Evolutionary conservation across 2,888 invertebrate genomes (phyloP), one percentile per base, ranked within the genome.

Genomic region (Mythimna pallens): DNA sequence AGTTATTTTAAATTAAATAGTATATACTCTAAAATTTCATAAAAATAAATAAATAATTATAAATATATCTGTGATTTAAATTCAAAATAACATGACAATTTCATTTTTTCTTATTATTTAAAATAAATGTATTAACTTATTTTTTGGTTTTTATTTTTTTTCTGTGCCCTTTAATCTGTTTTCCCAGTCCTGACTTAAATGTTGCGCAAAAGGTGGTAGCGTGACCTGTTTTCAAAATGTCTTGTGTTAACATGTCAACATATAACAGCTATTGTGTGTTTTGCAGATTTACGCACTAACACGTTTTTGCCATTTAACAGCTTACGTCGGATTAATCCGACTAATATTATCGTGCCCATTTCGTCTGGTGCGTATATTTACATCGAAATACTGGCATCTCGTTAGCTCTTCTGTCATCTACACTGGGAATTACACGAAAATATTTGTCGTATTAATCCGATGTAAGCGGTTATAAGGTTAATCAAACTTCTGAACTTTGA

Each of bases 61-160:
- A 52, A 71, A 69, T 50, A 74, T 82, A 86, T 87, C 92, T 92
- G 92, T 93, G 92, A 92, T 92, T 92, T 81, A 73, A 78, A 73
- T 68, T 80, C 77, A 80, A 84, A 87, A 78, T 77, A 80, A 90
- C 93, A 93, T 93, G 93, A 93, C 92, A 92, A 86, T 84, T 87
- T 88, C 84, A 87, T 89, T 89, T 88, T 75, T 86, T 86, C 82
- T 89, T 81, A 87, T 88, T 86, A 47, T 88, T 89, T 83, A 78
- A 85, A 93, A 77, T 86, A 83, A 83, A 92, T 86, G 80, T 87
- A 78, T 81, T 65, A 78, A 83, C 66, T 74, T 55, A 62, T 76
- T 63, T 78, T 63, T 71, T 70, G 34, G n/a, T 34, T 70, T 80
- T 76, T 54, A 40, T 79, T 80, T 0, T 30, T 64, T n/a, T 8